Evolutionary conservation across 53 echinoderm and acorn worm genomes (phyloP), one percentile per base, ranked within the genome.

Genomic region (Luidia sarsii): DNA sequence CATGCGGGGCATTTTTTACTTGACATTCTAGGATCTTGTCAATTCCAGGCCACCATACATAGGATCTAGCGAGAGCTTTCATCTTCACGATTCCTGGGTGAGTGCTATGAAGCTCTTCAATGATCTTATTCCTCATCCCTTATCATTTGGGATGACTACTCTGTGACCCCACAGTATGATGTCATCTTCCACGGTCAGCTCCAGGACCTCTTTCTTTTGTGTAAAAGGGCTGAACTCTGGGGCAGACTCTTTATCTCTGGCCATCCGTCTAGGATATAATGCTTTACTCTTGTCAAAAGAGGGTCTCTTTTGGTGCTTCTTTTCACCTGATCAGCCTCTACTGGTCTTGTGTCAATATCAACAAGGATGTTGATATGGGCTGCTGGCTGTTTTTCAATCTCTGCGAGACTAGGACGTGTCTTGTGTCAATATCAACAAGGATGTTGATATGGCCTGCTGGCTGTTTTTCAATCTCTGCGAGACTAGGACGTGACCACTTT

Each of bases 181-280:
- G 59, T 45, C 84, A 64, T 89, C 89, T 80, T 89, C 84, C 19
- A 84, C 8, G 33, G 60, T 52, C 45, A 83, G 53, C 54, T 83
- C 80, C n/a, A n/a, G n/a, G n/a, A n/a, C n/a, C 8, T 64, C 43
- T 28, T 61, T 82, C 38, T 82, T 83, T 2, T 39, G 62, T 4
- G 35, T n/a, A 22, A 36, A 83, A 1, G 87, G 65, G 10, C 2
- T 63, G 8, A 74, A 67, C 39, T 82, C 86, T n/a, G 55, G 68
- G 39, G 35, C 7, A 84, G 39, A 43, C 53, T 31, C 33, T 55
- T 52, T 28, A 9, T 9, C 2, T 50, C 45, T 27, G 87, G 87
- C 87, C 87, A 91, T 59, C 84, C 75, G 9, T 31, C 2, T 28
- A 55, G 80, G 34, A 68, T 83, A 39, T 83, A 63, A 24, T 45